Evolutionary conservation across 2,888 invertebrate species (phyloP).

Genomic region (Bhutanitis thaidina): DNA sequence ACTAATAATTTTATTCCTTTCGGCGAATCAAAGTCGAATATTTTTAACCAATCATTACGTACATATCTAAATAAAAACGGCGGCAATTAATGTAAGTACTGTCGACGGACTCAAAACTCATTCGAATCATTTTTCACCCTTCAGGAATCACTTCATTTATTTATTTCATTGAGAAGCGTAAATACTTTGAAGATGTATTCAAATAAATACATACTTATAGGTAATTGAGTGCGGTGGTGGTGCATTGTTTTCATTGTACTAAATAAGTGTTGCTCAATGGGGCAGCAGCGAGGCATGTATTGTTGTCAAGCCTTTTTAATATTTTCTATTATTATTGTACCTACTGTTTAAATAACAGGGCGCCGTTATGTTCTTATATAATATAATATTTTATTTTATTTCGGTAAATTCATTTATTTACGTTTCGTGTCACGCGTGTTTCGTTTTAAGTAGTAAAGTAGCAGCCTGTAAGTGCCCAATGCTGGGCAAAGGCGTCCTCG

Average conservation of each 20-base stretch:
- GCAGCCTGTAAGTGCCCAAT: no score
- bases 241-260: constrained; percentile 21
- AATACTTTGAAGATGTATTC: constrained; percentile 23
- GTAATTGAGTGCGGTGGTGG: constrained; percentile 18
- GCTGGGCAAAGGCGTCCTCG: no score
- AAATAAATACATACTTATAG: constrained; percentile 19
- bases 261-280: constrained; percentile 5
- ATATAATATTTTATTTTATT: no score
- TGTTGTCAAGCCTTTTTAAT: constrained; percentile 11
- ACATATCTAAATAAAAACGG: no score
- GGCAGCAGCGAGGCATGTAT: constrained; percentile 3
- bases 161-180: background rate
- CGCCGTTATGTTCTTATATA: background rate
- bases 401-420: no score
- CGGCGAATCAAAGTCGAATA: no score
- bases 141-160: background rate
- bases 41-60: no score
- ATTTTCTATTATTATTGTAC: constrained; percentile 7
- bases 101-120: no score
- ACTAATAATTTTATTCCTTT: no score
- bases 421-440: no score
- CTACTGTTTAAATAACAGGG: background rate
- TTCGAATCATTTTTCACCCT: background rate
- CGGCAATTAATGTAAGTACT: no score
- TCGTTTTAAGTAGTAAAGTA: no score